Percentiles rank a stretch among this genome's conserved stretches.
These are phyloP conservation scores for Calliopsis andreniformis DNA, from an alignment of 1,140 invertebrate genomes.

Conservation along the genomic window DNA sequence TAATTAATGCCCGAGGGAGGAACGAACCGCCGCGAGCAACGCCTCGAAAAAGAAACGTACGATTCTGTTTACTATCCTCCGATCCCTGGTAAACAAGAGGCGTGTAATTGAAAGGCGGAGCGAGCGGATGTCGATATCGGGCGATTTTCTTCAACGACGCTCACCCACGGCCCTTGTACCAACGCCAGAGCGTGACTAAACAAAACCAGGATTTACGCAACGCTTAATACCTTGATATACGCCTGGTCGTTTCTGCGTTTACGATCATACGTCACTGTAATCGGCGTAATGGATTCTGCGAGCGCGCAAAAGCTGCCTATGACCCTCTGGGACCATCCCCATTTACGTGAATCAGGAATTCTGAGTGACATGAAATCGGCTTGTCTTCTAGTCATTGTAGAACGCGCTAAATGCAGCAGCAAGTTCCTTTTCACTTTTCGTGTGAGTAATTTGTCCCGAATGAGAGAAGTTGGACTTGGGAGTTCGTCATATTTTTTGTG, in stretches of 20 bases:
- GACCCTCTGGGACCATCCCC: not conserved
- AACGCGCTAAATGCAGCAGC: too few relatives aligned
- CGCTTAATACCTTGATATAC: constrained; percentile 43
- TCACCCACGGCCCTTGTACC: not conserved
- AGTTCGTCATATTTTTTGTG: too few relatives aligned
- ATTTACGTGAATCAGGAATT: too few relatives aligned
- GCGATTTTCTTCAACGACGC: constrained; percentile 41
- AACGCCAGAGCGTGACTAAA: constrained; percentile 28
- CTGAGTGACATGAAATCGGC: too few relatives aligned
- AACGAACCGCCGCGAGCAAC: constrained; percentile 8
- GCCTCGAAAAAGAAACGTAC: constrained; percentile 41
- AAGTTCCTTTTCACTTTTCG: too few relatives aligned
- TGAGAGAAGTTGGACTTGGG: too few relatives aligned
- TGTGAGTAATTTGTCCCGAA: too few relatives aligned
- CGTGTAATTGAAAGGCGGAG: constrained; percentile 45
- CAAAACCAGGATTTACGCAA: constrained; percentile 44
- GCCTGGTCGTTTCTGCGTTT: constrained; percentile 3
- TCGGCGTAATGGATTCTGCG: not conserved
- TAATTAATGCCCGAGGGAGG: constrained; percentile 22
- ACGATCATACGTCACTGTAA: constrained; percentile 1
- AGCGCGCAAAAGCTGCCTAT: not conserved
- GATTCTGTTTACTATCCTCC: constrained; percentile 44
- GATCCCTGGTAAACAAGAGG: constrained; percentile 35
- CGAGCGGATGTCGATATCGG: constrained; percentile 30
- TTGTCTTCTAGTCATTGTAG: too few relatives aligned